phyloP scores from a whole-genome alignment of 2,888 invertebrate species.

The Drosophila tripunctata region DNA sequence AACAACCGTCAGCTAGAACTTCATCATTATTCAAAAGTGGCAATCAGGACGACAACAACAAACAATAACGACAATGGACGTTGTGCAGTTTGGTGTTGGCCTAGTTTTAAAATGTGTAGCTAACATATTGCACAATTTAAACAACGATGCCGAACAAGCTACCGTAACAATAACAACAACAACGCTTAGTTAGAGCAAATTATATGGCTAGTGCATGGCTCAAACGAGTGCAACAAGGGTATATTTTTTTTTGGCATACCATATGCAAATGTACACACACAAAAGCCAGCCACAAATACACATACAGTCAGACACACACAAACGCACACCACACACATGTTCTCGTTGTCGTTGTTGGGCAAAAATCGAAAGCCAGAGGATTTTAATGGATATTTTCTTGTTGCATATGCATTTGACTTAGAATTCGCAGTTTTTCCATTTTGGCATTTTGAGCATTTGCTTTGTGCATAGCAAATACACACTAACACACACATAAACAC shows the following conservation, averaged over 20 bases:
- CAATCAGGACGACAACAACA: conserved; percentile 4
- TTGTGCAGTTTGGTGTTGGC: conserved; percentile 64
- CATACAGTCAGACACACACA: conserved; percentile 6
- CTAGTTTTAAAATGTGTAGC: conserved; percentile 57
- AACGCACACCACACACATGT: conserved; percentile 11
- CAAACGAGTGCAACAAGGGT: conserved; percentile 22
- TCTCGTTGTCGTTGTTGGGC: too few species aligned
- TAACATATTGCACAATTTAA: conserved; percentile 48
- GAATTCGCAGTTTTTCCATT: conserved; percentile 38
- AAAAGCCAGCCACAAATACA: conserved; percentile 1
- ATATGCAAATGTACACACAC: conserved; percentile 61
- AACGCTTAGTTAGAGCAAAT: conserved; percentile 32
- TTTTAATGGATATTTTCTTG: conserved; percentile 65
- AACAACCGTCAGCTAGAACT: conserved; percentile 37
- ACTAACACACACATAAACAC: conserved; percentile 1
- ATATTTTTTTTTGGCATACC: conserved; percentile 40
- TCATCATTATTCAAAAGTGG: conserved; percentile 70
- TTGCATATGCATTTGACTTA: conserved; percentile 39
- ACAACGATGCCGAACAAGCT: conserved; percentile 38
- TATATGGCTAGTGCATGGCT: conserved; percentile 36
- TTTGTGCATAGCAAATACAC: conserved; percentile 54
- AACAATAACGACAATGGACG: background rate
- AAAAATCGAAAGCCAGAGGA: conserved; percentile 48
- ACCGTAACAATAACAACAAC: conserved; percentile 13
- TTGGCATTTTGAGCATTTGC: conserved; percentile 46